These are phyloP conservation scores for Cygnus olor DNA, from an alignment of 2,797 vertebrate species.

Conservation along the genomic window DNA sequence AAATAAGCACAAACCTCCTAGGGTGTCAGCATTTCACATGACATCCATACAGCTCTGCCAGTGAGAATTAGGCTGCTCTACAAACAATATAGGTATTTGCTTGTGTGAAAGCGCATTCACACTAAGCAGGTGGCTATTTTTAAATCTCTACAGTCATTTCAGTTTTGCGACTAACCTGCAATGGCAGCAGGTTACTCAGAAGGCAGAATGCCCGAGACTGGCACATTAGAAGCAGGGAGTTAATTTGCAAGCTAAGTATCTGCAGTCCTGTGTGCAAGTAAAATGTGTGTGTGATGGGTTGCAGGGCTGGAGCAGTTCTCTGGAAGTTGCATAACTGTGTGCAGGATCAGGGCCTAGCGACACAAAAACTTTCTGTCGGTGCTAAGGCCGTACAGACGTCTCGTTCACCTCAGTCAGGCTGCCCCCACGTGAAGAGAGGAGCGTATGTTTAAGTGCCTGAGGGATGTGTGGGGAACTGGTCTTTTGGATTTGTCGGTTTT, in stretches of 20 bases:
- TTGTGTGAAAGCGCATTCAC: neutral
- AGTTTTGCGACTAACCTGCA: neutral
- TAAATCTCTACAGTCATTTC: neutral
- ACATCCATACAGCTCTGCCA: neutral
- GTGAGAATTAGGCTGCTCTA: neutral
- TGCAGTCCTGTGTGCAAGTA: neutral
- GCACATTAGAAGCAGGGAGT: neutral
- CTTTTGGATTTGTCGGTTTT: neutral
- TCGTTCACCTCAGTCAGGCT: neutral
- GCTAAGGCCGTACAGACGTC: neutral
- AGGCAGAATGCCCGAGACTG: neutral
- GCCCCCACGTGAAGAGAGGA: neutral
- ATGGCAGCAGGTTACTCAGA: neutral
- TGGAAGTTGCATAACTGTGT: neutral
- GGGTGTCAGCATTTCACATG: neutral
- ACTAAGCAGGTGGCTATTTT: neutral
- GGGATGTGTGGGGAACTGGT: neutral
- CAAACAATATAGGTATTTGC: neutral
- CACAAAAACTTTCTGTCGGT: neutral
- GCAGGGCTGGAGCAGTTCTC: neutral
- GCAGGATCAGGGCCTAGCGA: neutral
- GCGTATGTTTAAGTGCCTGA: neutral
- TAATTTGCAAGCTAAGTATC: neutral
- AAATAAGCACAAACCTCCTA: constrained; percentile 26
- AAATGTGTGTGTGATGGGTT: neutral